Evolutionary conservation across 1,140 invertebrate genomes (phyloP).

Genomic region (Formica selysi): DNA sequence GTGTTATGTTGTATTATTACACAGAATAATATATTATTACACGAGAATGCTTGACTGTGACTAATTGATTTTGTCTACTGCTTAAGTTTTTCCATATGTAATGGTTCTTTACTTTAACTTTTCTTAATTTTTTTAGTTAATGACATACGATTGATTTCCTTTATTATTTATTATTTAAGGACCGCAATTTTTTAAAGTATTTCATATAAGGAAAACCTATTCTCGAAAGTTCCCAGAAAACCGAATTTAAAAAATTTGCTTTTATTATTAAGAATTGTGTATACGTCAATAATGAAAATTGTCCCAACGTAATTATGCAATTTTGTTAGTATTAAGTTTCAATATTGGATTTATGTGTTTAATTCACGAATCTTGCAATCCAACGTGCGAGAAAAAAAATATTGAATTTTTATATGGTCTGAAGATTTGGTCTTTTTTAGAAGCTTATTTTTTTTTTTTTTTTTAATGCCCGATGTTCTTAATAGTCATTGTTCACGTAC

Average conservation of each 20-base stretch:
- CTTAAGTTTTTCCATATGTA: not conserved
- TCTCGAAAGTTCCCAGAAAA: not conserved
- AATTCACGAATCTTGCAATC: not conserved
- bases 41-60: not conserved
- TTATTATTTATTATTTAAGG: too few relatives aligned
- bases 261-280: not conserved
- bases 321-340: not conserved
- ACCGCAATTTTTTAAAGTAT: not conserved
- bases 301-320: not conserved
- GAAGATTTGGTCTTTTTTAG: not conserved
- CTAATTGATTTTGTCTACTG: too few relatives aligned
- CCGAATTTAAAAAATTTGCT: not conserved
- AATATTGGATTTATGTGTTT: not conserved
- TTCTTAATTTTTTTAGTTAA: too few relatives aligned
- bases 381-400: not conserved
- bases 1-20: too few relatives aligned
- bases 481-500: not conserved
- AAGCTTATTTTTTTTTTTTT: not conserved
- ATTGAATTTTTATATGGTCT: not conserved
- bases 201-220: not conserved
- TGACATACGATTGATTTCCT: too few relatives aligned
- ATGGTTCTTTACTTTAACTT: too few relatives aligned
- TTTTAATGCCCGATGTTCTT: not conserved
- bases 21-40: too few relatives aligned
- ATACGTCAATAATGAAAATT: conserved; percentile 21